Percentiles rank a stretch among this genome's conserved stretches.
Evolutionary conservation across 2,113 vertebrate species (phyloP).

Genomic region (Rhegmatorhina hoffmannsi): DNA sequence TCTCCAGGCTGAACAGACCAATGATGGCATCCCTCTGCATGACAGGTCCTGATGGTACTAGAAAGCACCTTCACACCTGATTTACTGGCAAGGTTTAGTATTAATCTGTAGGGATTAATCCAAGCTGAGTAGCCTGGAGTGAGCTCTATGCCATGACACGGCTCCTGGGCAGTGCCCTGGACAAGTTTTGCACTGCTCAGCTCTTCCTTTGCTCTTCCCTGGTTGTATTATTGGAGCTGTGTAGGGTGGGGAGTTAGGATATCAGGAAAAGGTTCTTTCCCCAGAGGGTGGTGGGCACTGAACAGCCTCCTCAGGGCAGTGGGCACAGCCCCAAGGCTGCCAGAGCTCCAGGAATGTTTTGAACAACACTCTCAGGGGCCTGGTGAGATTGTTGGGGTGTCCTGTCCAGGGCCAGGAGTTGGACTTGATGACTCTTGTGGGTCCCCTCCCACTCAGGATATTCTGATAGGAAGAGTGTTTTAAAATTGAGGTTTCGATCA

Average conservation of each 20-base stretch:
- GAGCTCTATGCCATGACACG: neutral
- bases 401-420: neutral
- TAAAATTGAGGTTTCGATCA: neutral
- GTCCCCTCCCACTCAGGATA: neutral
- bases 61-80: rapidly evolving
- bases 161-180: neutral
- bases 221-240: neutral
- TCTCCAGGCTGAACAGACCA: neutral
- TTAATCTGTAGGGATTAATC: neutral
- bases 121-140: neutral
- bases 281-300: neutral
- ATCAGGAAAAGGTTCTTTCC: neutral
- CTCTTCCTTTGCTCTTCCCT: neutral
- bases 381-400: neutral
- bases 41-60: neutral
- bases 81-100: neutral
- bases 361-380: rapidly evolving
- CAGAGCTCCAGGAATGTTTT: neutral
- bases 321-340: rapidly evolving
- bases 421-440: neutral
- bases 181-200: neutral
- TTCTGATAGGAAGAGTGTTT: neutral
- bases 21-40: neutral
- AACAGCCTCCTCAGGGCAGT: neutral
- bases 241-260: neutral